Evolutionary conservation across 2,797 vertebrate species (phyloP), one percentile per base, ranked within the genome.

Genomic region (Tamandua tetradactyla): DNA sequence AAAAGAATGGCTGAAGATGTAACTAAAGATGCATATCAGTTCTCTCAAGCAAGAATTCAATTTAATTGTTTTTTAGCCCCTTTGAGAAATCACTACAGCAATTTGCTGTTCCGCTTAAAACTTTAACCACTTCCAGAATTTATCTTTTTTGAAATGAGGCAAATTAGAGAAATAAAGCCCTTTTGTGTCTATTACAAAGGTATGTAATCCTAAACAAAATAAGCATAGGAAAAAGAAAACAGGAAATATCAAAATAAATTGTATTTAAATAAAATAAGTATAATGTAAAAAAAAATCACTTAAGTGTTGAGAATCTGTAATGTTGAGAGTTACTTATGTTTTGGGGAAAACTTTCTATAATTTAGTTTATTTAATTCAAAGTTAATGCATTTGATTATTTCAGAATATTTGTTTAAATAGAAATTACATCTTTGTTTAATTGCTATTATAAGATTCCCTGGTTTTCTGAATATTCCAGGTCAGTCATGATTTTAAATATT

Each of bases 21-120:
- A 85, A 64, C 49, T 62, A 94, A 92, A 89, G 69, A 59, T 81
- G 78, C 47, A 91, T 64, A 74, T 32, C 35, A 69, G 30, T 78
- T 87, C 88, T 95, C 20, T 91, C 71, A 84, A 69, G 76, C 44
- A 89, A 59, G n/a, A 85, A 91, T 11, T 30, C 17, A 68, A 75
- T 78, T 71, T 89, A 93, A 95, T 92, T 94, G 61, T 89, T 92
- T 87, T 52, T 87, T 66, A 89, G 82, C 10, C 74, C 44, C 62
- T 87, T 40, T 68, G 83, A 95, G 76, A 96, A 86, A 94, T 74
- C 6, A 83, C 23, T 44, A 22, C 2, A 69, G n/a, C 47, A 91
- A n/a, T 79, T 71, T 92, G 44, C 74, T 78, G 72, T 62, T 93
- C 80, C 64, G 10, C 18, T 64, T 52, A 68, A 89, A 87, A 74